phyloP scores from a whole-genome alignment of 64 coral and sea anemone genomes.

The Acropora tenuis region DNA sequence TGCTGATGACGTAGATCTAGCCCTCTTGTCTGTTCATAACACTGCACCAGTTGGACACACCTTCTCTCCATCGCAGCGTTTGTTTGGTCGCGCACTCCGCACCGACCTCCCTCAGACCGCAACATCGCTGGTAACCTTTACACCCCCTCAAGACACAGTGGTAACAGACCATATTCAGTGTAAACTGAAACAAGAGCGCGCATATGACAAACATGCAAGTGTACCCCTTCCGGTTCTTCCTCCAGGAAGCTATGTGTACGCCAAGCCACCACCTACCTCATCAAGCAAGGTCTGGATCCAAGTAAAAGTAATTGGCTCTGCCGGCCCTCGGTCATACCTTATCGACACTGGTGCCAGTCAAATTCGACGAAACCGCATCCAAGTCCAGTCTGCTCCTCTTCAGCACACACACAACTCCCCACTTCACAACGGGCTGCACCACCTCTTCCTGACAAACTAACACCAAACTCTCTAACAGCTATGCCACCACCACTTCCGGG shows the following conservation, averaged over 20 bases:
- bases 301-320: constrained; percentile 17
- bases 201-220: constrained; percentile 18
- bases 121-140: background rate
- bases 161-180: constrained; percentile 1
- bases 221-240: constrained; percentile 1
- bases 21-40: constrained; percentile 48
- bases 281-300: constrained; percentile 27
- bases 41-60: constrained; percentile 46
- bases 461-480: no score
- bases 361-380: constrained; percentile 15
- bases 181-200: constrained; percentile 23
- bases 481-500: no score
- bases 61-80: constrained; percentile 35
- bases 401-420: no score
- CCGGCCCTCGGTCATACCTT: constrained; percentile 26
- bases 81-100: constrained; percentile 48
- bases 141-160: constrained; percentile 15
- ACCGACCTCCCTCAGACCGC: constrained; percentile 21
- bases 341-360: constrained; percentile 29
- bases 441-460: no score
- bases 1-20: constrained; percentile 50
- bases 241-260: background rate
- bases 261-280: background rate
- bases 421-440: no score
- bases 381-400: background rate